Base-by-base conservation (phyloP, 64 coral and sea anemone genomes). In the Montipora foliosa region DNA sequence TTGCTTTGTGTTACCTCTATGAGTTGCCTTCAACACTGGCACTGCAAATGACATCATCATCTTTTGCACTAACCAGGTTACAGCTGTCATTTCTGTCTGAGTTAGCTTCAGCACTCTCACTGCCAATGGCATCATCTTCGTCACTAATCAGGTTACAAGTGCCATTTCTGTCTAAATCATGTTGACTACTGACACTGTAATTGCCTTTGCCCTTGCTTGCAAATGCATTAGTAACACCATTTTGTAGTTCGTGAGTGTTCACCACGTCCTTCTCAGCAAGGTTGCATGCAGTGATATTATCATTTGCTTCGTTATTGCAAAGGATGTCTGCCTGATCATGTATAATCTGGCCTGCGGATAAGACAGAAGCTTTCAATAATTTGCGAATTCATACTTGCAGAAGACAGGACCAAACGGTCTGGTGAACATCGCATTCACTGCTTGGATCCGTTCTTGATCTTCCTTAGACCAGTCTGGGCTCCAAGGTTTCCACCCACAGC, bases 401-500 rank as follows among this genome's bases (percentile, higher is more conserved):
- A 71, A 71, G 19, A 21, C 14, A 64, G 60, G 60, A 64, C 60
- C 60, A 64, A 64, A 64, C 60, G 7, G 60, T 15, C 60, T 64
- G 5, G 68, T 71, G 20, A 71, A 71, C 68, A 71, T 5, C 14
- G 1, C 5, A 71, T 71, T 14, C 68, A 71, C 14, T 5, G 4
- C 68, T 71, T 71, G 10, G 68, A 71, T 71, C 17, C 17, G 21
- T 71, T 71, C 60, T 64, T 64, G 60, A 64, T 76, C 74, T 44
- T 76, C 74, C 37, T 44, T 76, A 13, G 21, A 44, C 74, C 74
- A 76, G 37, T 76, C 74, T 44, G 37, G 24, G 6, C 74, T 25
- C 37, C 37, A 44, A 13, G 74, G 74, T 76, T 76, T 76, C 74
- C 74, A 76, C 74, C 37, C 37, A 76, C 74, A 76, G 9, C 74